Evolutionary conservation across 2,113 vertebrate genomes (phyloP), one percentile per base, ranked within the genome.

Genomic region (Zapornia atra): DNA sequence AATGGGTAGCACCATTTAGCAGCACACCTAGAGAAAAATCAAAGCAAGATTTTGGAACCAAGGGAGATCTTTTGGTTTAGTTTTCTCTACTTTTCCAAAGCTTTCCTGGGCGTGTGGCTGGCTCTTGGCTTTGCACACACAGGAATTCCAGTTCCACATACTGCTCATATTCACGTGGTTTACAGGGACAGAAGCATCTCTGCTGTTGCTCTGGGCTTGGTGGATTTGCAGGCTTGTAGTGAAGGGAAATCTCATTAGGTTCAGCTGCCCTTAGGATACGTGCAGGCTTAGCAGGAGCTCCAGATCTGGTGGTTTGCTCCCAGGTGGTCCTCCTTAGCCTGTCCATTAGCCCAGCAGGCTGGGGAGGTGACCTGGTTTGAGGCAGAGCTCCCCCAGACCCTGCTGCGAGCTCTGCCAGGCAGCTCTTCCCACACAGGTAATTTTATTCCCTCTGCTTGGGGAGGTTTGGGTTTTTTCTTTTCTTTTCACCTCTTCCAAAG

Each of bases 391-490:
- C n/a, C n/a, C n/a, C n/a, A n/a, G n/a, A n/a, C n/a, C n/a, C n/a
- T n/a, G n/a, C n/a, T n/a, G n/a, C n/a, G n/a, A 22, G 28, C 1
- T 53, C 14, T 80, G 50, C 5, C 6, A 46, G 53, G 18, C 2
- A 26, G 3, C 4, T 10, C 21, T 57, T 53, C 9, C 8, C 6
- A 1, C 50, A 5, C 6, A 44, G 6, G 5, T 0, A 6, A 10
- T 11, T 50, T 29, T 31, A 13, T 8, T 53, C 33, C 13, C 34
- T 19, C 12, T 42, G 15, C 2, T 21, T 54, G 36, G 26, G 61
- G 17, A 5, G 16, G 12, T 26, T 20, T 53, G 11, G 24, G 13
- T 28, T 28, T 28, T 54, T 54, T 29, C 1, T 31, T 7, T 31
- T 22, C 9, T 2, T 29, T 0, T 5, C 6, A 42, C 4, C 22